phyloP scores from a whole-genome alignment of 2,888 invertebrate genomes.

The Dynastes hyllus region DNA sequence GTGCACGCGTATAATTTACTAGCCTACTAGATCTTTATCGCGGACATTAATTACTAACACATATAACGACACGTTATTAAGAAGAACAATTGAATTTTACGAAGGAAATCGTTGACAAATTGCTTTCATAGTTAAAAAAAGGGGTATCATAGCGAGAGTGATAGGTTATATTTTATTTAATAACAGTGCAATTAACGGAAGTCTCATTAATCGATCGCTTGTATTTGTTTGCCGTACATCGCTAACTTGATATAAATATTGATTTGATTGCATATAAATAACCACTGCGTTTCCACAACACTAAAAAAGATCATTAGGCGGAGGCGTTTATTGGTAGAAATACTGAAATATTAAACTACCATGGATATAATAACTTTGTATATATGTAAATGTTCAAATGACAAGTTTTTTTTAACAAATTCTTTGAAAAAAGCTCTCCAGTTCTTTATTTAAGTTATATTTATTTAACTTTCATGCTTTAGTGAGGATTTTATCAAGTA shows the following conservation, averaged over 20 bases:
- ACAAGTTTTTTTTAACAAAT: too few relatives aligned
- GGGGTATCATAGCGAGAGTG: too few relatives aligned
- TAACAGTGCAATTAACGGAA: not conserved
- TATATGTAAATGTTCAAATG: not conserved
- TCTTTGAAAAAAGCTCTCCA: too few relatives aligned
- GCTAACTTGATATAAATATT: conserved; percentile 34
- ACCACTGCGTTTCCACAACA: not conserved
- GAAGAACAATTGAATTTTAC: not conserved
- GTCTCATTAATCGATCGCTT: conserved; percentile 24
- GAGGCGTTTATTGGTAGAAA: not conserved
- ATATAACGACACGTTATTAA: not conserved
- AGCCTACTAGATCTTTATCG: too few relatives aligned
- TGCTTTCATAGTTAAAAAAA: too few relatives aligned
- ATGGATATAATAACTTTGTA: not conserved
- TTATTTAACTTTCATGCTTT: too few relatives aligned
- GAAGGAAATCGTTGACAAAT: not conserved
- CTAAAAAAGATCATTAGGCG: not conserved
- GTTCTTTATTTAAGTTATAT: too few relatives aligned
- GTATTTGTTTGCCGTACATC: conserved; percentile 6
- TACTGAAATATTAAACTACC: not conserved
- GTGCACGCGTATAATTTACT: too few relatives aligned
- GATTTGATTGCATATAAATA: conserved; percentile 28
- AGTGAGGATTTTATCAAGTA: too few relatives aligned
- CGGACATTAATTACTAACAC: not conserved
- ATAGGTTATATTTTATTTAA: too few relatives aligned